These are phyloP conservation scores for Campoplex nolae DNA, from an alignment of 2,888 invertebrate genomes.

Conservation along the genomic window DNA sequence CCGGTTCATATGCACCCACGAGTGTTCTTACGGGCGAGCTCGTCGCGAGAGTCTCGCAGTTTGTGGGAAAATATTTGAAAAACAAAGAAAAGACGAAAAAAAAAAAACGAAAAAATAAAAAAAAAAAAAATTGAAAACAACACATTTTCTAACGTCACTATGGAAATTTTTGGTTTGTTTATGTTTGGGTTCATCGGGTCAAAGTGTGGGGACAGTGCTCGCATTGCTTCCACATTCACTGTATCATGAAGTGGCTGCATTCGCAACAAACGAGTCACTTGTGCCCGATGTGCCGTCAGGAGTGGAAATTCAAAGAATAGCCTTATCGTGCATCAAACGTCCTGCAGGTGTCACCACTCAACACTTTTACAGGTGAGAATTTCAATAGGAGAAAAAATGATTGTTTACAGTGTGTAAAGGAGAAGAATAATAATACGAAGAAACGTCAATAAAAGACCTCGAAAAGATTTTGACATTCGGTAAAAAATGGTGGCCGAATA, in stretches of 20 bases:
- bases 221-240: conserved; percentile 99
- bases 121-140: background rate
- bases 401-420: background rate
- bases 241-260: conserved; percentile 99
- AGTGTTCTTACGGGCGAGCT: conserved; percentile 41
- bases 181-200: conserved; percentile 70
- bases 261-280: conserved; percentile 94
- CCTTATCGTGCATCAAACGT: conserved; percentile 68
- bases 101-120: background rate
- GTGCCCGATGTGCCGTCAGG: conserved; percentile 99
- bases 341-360: conserved; percentile 81
- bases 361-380: conserved; percentile 74
- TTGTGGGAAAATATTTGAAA: background rate
- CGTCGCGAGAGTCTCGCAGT: conserved; percentile 13
- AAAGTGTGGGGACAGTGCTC: conserved; percentile 98
- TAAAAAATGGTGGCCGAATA: background rate
- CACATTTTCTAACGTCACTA: conserved; percentile 10
- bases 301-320: conserved; percentile 97
- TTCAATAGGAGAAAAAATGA: background rate
- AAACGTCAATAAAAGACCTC: background rate
- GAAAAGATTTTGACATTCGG: background rate
- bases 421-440: background rate
- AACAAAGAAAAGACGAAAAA: background rate
- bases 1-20: conserved; percentile 57
- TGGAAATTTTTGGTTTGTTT: conserved; percentile 59